Base-by-base conservation (phyloP, 2,888 invertebrate genomes). In the Argyresthia goedartella region DNA sequence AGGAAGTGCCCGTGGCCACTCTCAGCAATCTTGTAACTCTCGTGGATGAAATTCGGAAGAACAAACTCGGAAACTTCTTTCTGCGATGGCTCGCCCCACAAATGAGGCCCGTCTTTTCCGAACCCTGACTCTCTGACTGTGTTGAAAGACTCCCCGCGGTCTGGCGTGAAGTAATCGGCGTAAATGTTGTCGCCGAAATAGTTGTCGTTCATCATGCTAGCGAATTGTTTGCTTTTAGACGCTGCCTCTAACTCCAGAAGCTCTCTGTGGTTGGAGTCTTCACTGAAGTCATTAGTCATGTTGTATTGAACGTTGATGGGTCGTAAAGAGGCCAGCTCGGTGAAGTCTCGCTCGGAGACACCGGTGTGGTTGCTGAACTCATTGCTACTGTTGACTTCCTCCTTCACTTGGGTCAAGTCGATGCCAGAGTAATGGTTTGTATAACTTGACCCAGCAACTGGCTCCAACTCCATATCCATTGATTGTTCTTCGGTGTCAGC, bases 131-230 rank as follows among this genome's bases (percentile, higher is more conserved):
- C 71, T 35, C 76, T 72, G 43, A 69, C 76, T 8, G 76, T 69
- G 49, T 76, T 77, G 57, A 82, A 85, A 0, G 75, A 63, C 56
- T 82, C 84, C 11, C 77, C 82, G 10, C 82, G 64, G 46, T 86
- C 84, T 0, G 85, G 73, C 0, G 84, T 80, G 52, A 85, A 86
- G 57, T 86, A 86, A 55, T 85, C 86, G 1, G 81, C 81, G 57
- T 87, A 87, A 46, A 84, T 80, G 56, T 85, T 85, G 58, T 87
- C 85, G 0, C 86, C 84, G 52, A 86, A 84, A 56, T 87, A 87
- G 56, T 85, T 84, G 43, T 86, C 86, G 57, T 76, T 84, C 70
- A 86, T 86, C 79, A 87, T 81, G 53, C 63, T 82, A 6, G 81
- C 86, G 59, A 85, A 82, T 56, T 85, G 84, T 54, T 85, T 86